phyloP scores from a whole-genome alignment of 2,113 vertebrate species.

The Spheniscus mendiculus region DNA sequence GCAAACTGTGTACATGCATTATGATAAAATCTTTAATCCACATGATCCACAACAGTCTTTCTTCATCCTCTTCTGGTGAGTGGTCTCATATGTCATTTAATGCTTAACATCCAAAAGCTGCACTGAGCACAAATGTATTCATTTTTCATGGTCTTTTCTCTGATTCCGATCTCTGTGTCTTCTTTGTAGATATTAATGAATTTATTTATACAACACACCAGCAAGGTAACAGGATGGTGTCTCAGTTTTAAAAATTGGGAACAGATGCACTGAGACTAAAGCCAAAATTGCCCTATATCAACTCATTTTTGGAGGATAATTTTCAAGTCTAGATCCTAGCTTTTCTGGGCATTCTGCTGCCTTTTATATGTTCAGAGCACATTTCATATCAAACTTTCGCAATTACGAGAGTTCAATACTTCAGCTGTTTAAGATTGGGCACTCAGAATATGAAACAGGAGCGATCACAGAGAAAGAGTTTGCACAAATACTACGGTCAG shows the following conservation, averaged over 20 bases:
- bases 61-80: neutral
- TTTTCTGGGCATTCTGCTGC: neutral
- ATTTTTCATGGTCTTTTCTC: neutral
- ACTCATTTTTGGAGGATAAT: neutral
- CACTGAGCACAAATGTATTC: neutral
- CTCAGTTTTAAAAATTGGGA: neutral
- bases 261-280: neutral
- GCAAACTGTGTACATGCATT: neutral
- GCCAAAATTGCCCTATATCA: neutral
- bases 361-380: neutral
- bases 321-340: neutral
- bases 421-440: neutral
- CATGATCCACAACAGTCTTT: neutral
- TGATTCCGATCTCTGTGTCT: neutral
- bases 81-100: neutral
- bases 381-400: neutral
- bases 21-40: neutral
- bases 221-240: neutral
- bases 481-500: neutral
- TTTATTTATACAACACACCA: neutral
- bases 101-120: neutral
- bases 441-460: neutral
- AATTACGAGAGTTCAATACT: neutral
- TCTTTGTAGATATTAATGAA: neutral
- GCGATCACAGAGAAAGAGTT: neutral